Evolutionary conservation across 2,888 invertebrate species (phyloP).

Genomic region (Ennomos quercinarius): DNA sequence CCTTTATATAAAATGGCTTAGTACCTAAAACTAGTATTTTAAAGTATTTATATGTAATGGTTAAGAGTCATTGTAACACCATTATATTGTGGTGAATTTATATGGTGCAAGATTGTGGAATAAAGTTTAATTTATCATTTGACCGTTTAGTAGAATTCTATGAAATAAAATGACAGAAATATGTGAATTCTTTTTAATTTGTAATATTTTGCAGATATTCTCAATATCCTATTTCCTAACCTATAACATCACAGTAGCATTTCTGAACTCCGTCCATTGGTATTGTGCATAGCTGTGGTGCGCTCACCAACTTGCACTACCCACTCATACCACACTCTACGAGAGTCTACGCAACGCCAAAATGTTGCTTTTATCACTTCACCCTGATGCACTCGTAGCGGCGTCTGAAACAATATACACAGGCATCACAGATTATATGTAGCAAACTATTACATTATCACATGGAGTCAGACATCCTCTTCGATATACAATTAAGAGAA

Average conservation of each 20-base stretch:
- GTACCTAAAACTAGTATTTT: too few species aligned
- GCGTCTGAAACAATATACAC: conserved; percentile 85
- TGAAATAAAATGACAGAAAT: conserved; percentile 8
- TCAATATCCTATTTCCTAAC: conserved; percentile 18
- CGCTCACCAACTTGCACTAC: conserved; percentile 78
- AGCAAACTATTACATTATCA: too few species aligned
- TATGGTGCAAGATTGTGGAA: too few species aligned
- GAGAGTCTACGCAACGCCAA: conserved; percentile 92
- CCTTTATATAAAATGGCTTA: too few species aligned
- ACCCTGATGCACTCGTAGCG: conserved; percentile 89
- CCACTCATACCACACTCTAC: conserved; percentile 99
- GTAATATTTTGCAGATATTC: conserved; percentile 18
- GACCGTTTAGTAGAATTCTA: too few species aligned
- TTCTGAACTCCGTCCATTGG: conserved; percentile 75
- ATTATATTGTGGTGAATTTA: too few species aligned
- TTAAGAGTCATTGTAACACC: too few species aligned
- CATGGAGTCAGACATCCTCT: too few species aligned
- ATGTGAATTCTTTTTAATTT: conserved; percentile 18
- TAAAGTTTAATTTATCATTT: too few species aligned
- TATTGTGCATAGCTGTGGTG: conserved; percentile 68
- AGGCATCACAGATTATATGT: too few species aligned
- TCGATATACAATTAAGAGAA: too few species aligned
- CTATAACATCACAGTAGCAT: conserved; percentile 71
- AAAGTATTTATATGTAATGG: too few species aligned
- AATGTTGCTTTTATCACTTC: conserved; percentile 92